Conservation (phyloP, 2,113 vertebrate genomes). For the Danionella cerebrum region DNA sequence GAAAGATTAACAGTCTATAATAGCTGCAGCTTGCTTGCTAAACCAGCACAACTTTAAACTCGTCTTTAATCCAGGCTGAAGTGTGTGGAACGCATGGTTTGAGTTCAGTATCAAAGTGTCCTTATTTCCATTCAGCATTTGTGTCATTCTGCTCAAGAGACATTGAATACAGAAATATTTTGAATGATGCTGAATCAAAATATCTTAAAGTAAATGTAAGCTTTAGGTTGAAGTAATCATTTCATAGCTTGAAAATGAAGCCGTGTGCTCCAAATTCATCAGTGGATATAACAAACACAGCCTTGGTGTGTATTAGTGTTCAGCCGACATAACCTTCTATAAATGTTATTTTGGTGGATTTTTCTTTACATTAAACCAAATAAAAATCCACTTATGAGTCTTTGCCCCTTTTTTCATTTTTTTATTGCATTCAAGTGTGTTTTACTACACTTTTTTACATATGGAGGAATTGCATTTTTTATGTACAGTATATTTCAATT, state of each 20-base stretch:
- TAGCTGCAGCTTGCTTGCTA: neutral
- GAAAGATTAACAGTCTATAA: too few species aligned
- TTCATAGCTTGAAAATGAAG: constrained; percentile 12
- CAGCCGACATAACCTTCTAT: neutral
- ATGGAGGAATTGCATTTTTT: too few species aligned
- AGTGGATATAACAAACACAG: too few species aligned
- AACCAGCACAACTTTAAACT: neutral
- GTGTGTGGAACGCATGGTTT: neutral
- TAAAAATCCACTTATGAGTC: neutral
- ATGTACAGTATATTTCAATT: neutral
- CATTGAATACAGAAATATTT: too few species aligned
- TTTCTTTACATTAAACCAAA: constrained; percentile 3
- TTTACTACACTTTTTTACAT: too few species aligned
- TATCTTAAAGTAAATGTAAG: too few species aligned
- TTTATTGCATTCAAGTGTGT: too few species aligned
- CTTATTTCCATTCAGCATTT: neutral
- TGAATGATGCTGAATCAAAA: too few species aligned
- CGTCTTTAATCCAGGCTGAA: neutral
- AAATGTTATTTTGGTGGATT: neutral
- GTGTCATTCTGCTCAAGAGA: neutral
- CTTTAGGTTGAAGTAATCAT: too few species aligned
- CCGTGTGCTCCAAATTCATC: too few species aligned
- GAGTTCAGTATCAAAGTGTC: constrained; percentile 1
- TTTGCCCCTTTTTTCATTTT: neutral
- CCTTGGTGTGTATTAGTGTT: neutral